Percentiles rank a stretch among this genome's conserved stretches.
These are phyloP conservation scores for Antedon mediterranea DNA, from an alignment of 53 echinoderm and acorn worm species.

Conservation along the genomic window DNA sequence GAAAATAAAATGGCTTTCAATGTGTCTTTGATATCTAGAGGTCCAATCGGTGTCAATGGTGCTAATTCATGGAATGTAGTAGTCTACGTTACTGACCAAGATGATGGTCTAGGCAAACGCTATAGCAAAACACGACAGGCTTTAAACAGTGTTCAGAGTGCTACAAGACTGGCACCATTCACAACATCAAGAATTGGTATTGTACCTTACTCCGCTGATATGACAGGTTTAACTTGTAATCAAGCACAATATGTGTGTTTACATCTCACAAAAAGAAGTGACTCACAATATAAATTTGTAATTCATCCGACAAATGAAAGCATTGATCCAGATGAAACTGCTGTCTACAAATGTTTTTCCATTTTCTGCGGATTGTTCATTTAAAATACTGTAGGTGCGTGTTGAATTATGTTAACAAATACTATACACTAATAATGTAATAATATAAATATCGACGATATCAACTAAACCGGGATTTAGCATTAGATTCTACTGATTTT, in stretches of 20 bases:
- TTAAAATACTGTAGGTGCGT: no score
- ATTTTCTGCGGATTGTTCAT: no score
- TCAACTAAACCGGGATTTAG: no score
- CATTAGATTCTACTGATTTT: no score
- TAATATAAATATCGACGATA: no score
- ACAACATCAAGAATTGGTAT: background rate
- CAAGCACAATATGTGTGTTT: background rate
- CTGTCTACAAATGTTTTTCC: slow-evolving; percentile 56
- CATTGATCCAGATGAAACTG: slow-evolving; percentile 34
- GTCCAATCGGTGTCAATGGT: slow-evolving; percentile 18
- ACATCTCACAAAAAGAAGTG: background rate
- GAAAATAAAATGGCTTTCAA: background rate
- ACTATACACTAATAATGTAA: no score
- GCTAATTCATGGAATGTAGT: slow-evolving; percentile 57
- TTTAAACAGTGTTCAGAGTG: slow-evolving; percentile 10
- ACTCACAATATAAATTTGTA: background rate
- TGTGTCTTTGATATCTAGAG: background rate
- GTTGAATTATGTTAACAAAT: no score
- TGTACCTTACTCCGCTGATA: background rate
- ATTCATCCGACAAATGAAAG: background rate
- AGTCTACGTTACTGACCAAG: slow-evolving; percentile 41
- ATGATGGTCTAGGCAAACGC: slow-evolving; percentile 38
- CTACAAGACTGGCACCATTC: slow-evolving; percentile 3
- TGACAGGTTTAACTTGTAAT: background rate
- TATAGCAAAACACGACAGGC: slow-evolving; percentile 16